Conservation (phyloP, 1,140 invertebrate species). For the Lepidurus arcticus region DNA sequence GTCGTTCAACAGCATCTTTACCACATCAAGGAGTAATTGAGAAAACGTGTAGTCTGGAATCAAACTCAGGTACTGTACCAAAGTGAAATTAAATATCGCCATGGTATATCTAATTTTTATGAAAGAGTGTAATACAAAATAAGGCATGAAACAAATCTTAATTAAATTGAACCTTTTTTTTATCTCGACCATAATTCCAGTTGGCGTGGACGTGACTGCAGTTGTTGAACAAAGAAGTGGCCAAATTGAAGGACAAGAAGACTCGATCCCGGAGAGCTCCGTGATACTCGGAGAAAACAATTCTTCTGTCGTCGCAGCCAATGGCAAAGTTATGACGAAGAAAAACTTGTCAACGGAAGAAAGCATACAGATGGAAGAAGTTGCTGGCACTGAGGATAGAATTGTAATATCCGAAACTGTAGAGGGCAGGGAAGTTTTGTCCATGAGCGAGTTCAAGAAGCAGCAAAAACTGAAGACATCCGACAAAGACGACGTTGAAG, state of each 20-base stretch:
- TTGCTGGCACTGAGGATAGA: neutral
- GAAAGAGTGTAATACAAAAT: too few relatives aligned
- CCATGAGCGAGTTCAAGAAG: conserved; percentile 6
- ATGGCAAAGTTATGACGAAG: neutral
- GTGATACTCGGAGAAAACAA: conserved; percentile 2
- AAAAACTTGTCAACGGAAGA: neutral
- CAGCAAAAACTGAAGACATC: neutral
- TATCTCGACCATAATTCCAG: too few relatives aligned
- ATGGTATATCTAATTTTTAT: too few relatives aligned
- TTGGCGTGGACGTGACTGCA: neutral
- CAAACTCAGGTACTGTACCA: neutral
- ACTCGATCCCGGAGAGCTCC: neutral
- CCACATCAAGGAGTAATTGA: neutral
- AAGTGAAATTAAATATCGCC: neutral
- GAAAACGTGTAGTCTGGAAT: neutral
- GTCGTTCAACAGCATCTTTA: neutral
- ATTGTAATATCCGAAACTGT: neutral
- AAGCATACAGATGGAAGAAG: neutral
- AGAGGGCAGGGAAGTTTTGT: conserved; percentile 1
- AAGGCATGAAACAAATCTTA: too few relatives aligned
- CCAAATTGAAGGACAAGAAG: neutral
- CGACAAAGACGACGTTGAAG: neutral
- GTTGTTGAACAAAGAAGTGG: neutral
- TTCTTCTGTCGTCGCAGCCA: neutral
- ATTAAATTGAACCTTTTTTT: too few relatives aligned